Percentiles rank a stretch among this genome's conserved stretches.
Conservation (phyloP, 2,113 vertebrate species). For the Orthonyx spaldingii region DNA sequence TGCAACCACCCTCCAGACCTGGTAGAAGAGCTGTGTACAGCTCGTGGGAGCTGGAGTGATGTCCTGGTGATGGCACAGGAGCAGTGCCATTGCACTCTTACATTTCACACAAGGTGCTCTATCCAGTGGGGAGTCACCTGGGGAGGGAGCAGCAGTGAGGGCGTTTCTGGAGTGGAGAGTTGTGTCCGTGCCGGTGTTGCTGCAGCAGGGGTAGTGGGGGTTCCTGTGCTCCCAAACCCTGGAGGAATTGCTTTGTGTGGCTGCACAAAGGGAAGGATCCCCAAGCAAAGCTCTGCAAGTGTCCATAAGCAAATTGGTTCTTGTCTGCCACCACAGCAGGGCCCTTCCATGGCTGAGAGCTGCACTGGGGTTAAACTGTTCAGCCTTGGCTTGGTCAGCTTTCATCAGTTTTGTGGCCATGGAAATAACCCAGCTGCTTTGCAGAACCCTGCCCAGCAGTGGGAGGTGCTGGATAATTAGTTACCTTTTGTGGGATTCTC, state of each 20-base stretch:
- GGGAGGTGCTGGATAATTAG: not conserved
- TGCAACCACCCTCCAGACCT: not conserved
- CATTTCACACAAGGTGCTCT: not conserved
- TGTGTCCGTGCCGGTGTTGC: not conserved
- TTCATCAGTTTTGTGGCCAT: not conserved
- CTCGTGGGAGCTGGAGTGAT: not conserved
- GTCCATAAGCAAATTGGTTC: rapidly evolving
- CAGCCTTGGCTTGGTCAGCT: not conserved
- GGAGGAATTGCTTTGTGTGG: not conserved
- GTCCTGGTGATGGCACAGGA: not conserved
- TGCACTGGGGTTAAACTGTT: rapidly evolving
- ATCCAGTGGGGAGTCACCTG: rapidly evolving
- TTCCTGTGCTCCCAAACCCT: not conserved
- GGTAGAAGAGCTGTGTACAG: not conserved
- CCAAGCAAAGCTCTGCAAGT: not conserved
- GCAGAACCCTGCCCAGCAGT: not conserved
- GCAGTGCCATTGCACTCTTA: rapidly evolving
- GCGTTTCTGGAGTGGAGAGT: not conserved
- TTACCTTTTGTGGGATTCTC: not conserved
- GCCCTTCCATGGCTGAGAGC: not conserved
- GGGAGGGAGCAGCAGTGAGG: not conserved
- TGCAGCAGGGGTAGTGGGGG: not conserved
- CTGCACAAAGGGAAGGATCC: not conserved
- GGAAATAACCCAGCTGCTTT: not conserved
- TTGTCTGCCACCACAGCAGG: not conserved